phyloP scores from a whole-genome alignment of 2,113 vertebrate species.

The Capreolus pygargus region DNA sequence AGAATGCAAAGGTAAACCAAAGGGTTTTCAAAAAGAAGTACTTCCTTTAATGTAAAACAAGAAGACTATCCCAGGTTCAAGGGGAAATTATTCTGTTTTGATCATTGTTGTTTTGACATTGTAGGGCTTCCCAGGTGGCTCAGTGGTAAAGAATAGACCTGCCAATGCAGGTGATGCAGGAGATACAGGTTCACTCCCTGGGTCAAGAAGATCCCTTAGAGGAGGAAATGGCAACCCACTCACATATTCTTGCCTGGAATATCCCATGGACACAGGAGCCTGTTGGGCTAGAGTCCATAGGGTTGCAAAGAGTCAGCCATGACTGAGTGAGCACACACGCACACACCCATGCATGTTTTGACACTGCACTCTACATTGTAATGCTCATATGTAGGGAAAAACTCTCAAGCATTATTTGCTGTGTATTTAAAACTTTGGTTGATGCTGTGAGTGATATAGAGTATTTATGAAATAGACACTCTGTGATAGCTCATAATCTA shows the following conservation, averaged over 20 bases:
- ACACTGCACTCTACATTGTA: not conserved
- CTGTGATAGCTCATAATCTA: not conserved
- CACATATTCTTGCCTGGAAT: not conserved
- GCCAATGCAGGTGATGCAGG: not conserved
- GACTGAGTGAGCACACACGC: not conserved
- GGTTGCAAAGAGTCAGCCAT: not conserved
- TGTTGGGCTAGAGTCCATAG: not conserved
- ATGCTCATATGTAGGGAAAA: not conserved
- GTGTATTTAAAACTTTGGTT: not conserved
- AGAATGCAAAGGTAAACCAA: not conserved
- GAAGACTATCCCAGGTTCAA: not conserved
- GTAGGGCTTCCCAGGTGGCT: not conserved
- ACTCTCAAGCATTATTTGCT: not conserved
- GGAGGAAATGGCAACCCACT: not conserved
- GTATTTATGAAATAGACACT: not conserved
- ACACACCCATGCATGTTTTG: fast-evolving
- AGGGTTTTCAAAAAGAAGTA: not conserved
- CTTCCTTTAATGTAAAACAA: not conserved
- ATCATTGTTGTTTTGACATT: not conserved
- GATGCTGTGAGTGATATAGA: not conserved
- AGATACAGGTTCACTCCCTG: not conserved
- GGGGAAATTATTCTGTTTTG: not conserved
- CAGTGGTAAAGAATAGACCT: not conserved
- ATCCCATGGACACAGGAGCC: not conserved
- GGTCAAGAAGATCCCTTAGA: not conserved